These are phyloP conservation scores for Rhizoglyphus robini DNA, from an alignment of 1,140 invertebrate species.

Conservation along the genomic window DNA sequence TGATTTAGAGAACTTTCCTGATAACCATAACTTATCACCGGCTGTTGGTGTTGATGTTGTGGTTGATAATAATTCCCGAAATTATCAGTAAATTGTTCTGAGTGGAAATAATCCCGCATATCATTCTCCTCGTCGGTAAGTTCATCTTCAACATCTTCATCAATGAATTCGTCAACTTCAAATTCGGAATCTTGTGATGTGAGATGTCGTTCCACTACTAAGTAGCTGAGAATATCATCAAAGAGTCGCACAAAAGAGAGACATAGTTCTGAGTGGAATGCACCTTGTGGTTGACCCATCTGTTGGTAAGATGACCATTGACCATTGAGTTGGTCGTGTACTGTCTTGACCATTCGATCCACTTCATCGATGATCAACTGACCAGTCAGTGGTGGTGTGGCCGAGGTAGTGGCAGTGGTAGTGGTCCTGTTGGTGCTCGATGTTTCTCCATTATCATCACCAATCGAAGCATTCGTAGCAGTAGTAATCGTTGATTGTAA, in stretches of 20 bases:
- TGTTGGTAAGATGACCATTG: background rate
- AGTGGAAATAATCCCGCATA: background rate
- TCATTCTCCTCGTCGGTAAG: constrained; percentile 6
- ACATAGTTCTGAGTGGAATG: background rate
- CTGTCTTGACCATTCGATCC: background rate
- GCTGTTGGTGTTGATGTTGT: too few species aligned
- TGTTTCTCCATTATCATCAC: background rate
- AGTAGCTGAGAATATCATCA: background rate
- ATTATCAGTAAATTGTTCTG: background rate
- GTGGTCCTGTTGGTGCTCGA: background rate
- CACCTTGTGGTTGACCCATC: background rate
- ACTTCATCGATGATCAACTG: background rate
- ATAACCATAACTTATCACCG: too few species aligned
- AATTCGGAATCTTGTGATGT: background rate
- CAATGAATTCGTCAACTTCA: background rate
- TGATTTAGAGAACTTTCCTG: too few species aligned
- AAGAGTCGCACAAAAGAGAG: background rate
- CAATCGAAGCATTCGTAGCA: background rate
- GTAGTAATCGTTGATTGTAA: background rate
- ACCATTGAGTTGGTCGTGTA: background rate
- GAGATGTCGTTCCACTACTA: background rate
- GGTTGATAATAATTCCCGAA: background rate
- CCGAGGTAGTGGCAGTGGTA: too few species aligned
- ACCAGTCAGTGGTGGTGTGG: background rate
- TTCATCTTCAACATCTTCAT: constrained; percentile 10